Evolutionary conservation across 1,140 invertebrate species (phyloP).

Genomic region (Halictus rubicundus): DNA sequence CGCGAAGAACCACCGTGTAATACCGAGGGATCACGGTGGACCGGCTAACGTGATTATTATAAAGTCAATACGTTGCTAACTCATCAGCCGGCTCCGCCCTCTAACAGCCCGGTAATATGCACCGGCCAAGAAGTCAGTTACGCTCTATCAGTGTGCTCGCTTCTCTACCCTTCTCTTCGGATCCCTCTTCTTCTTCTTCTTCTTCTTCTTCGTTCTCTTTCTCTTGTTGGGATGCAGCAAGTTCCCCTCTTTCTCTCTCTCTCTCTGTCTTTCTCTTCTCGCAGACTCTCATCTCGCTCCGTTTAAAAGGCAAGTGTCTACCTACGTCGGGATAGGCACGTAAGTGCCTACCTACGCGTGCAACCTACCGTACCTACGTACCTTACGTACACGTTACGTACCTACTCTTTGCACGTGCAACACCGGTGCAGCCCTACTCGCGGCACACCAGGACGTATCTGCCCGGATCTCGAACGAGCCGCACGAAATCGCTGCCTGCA

Average conservation of each 20-base stretch:
- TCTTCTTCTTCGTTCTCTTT: not conserved
- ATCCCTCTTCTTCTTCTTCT: not conserved
- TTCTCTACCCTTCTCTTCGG: not conserved
- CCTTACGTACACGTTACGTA: not conserved
- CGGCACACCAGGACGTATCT: slow-evolving; percentile 54
- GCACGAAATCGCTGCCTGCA: slow-evolving; percentile 68
- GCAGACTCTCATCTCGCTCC: slow-evolving; percentile 22
- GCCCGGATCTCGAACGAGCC: slow-evolving; percentile 64
- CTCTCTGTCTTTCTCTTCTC: not conserved
- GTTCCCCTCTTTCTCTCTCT: slow-evolving; percentile 14
- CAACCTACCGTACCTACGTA: slow-evolving; percentile 59
- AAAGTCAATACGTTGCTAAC: slow-evolving; percentile 81
- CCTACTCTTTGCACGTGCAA: slow-evolving; percentile 56
- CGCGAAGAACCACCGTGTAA: slow-evolving; percentile 70
- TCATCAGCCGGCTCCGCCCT: slow-evolving; percentile 80
- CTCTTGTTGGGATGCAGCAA: not conserved
- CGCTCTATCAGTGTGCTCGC: slow-evolving; percentile 64
- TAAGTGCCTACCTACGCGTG: slow-evolving; percentile 62
- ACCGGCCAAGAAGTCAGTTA: slow-evolving; percentile 79
- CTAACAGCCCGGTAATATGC: slow-evolving; percentile 80
- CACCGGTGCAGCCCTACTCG: slow-evolving; percentile 17
- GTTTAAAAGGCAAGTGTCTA: slow-evolving; percentile 37
- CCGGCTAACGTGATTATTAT: slow-evolving; percentile 80
- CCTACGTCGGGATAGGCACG: slow-evolving; percentile 52
- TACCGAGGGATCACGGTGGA: slow-evolving; percentile 69